These are phyloP conservation scores for Sisyra terminalis DNA, from an alignment of 2,888 invertebrate genomes.

Conservation along the genomic window DNA sequence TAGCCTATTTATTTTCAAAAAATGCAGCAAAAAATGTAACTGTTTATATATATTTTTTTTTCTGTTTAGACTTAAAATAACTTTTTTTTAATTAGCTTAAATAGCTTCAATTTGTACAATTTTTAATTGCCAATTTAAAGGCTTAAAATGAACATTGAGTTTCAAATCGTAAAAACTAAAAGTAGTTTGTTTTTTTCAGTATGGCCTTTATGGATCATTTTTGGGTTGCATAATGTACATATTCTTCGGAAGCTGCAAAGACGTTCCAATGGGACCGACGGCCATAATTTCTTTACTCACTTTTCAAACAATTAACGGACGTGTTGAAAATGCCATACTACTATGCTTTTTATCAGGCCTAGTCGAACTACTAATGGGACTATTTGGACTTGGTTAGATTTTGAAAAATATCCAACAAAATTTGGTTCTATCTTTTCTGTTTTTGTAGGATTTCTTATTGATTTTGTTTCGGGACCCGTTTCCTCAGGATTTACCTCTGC, in stretches of 20 bases:
- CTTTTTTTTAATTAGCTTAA: no score
- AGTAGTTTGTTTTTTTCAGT: constrained; percentile 32
- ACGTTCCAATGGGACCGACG: constrained; percentile 84
- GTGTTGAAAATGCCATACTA: constrained; percentile 53
- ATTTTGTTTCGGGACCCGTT: constrained; percentile 81
- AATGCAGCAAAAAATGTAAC: no score
- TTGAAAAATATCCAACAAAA: neutral
- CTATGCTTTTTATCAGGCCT: constrained; percentile 58
- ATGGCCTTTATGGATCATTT: constrained; percentile 89
- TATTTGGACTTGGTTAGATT: constrained; percentile 53
- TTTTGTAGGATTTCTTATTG: constrained; percentile 58
- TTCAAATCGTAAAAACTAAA: constrained; percentile 7
- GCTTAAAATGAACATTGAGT: no score
- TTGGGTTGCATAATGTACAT: constrained; percentile 82
- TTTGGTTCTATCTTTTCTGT: neutral
- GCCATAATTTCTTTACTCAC: constrained; percentile 82
- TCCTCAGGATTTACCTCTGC: constrained; percentile 83
- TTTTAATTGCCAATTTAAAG: no score
- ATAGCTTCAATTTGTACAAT: no score
- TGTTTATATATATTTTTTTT: no score
- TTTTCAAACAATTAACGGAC: constrained; percentile 54
- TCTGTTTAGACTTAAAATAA: no score
- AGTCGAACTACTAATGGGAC: constrained; percentile 64
- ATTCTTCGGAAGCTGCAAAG: constrained; percentile 80
- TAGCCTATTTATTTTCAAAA: no score